Base-by-base conservation (phyloP, 2,888 invertebrate genomes). In the Torymus auratus region DNA sequence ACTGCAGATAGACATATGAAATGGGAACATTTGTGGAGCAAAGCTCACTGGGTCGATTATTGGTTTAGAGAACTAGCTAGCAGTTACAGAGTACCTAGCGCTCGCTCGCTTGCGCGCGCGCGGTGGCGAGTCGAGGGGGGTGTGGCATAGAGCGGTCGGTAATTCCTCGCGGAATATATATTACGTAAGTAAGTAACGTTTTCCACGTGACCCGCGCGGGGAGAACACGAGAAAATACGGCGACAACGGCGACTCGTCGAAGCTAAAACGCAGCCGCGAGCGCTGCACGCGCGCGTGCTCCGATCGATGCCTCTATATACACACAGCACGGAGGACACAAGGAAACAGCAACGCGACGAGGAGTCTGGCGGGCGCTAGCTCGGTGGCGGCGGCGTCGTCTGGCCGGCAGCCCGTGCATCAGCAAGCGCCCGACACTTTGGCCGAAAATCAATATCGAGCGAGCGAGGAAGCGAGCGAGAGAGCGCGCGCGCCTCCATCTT, bases 381-480 rank as follows among this genome's bases (percentile, higher is more conserved):
- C 41, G 41, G 20, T 20, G 20, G 41, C 41, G 28, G 28, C 28
- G 41, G 41, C 41, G 41, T 41, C 41, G 60, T 17, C 70, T 17
- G 52, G 62, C 58, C 15, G 58, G 17, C 58, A 14, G 17, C 14
- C 65, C 60, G 52, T 41, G 10, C 67, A 7, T 3, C 53, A 41
- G 2, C 12, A 64, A 61, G 52, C 69, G 69, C 52, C 65, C 68
- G 62, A 69, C 41, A 41, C 41, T 41, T 62, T 70, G 3, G 53
- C 55, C 50, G 67, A 78, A 81, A 81, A 81, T 81, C 81, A 81
- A 81, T 81, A 81, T 71, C 71, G 67, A 64, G 60, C 71, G 61
- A 10, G 56, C 41, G 41, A 41, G 41, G 7, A 41, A 41, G 41
- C 5, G 7, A 41, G 41, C 41, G 41, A 41, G 41, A 41, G 41